These are phyloP conservation scores for Stenurella melanura DNA, from an alignment of 2,888 invertebrate species.

Conservation along the genomic window DNA sequence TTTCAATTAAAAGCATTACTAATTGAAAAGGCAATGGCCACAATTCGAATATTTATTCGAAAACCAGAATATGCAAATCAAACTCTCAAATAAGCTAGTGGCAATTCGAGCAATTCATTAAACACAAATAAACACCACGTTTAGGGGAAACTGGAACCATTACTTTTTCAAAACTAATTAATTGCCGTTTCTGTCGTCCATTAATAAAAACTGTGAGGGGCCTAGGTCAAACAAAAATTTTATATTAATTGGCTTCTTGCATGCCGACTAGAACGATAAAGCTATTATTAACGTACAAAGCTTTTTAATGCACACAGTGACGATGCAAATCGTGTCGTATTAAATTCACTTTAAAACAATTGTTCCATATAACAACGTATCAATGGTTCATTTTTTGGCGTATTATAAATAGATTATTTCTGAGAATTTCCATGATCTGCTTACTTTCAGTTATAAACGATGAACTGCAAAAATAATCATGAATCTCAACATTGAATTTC, in stretches of 20 bases:
- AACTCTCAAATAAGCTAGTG: not conserved
- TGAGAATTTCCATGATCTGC: too few species aligned
- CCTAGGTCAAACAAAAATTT: slow-evolving; percentile 1
- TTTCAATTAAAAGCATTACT: too few species aligned
- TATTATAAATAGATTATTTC: too few species aligned
- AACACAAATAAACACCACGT: slow-evolving; percentile 6
- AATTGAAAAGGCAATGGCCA: not conserved
- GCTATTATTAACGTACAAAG: not conserved
- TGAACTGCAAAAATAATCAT: too few species aligned
- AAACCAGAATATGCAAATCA: not conserved
- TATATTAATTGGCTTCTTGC: slow-evolving; percentile 26
- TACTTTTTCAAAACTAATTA: slow-evolving; percentile 1
- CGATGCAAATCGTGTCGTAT: not conserved
- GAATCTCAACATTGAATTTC: too few species aligned
- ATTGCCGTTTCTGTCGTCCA: not conserved
- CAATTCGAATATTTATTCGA: not conserved
- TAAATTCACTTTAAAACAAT: not conserved
- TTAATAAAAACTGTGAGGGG: not conserved
- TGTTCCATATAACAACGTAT: too few species aligned
- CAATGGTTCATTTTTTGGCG: too few species aligned
- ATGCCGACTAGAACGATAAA: slow-evolving; percentile 1
- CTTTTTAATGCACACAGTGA: not conserved
- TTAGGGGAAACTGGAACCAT: slow-evolving; percentile 5
- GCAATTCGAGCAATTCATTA: slow-evolving; percentile 8
- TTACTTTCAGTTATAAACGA: too few species aligned